phyloP scores from a whole-genome alignment of 2,888 invertebrate genomes.

The Drosophila nr. perissopoda region DNA sequence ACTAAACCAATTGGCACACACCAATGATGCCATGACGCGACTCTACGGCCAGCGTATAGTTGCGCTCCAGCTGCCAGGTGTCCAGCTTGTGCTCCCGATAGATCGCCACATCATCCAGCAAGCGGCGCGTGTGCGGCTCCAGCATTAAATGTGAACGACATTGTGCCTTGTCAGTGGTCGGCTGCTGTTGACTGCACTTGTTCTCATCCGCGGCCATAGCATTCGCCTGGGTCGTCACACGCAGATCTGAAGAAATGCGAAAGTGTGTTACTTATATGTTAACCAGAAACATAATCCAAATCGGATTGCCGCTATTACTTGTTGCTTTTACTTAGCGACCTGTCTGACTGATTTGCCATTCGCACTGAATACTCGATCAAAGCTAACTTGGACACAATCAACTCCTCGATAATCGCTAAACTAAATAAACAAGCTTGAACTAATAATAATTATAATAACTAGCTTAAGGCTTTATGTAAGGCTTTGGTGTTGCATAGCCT shows the following conservation, averaged over 20 bases:
- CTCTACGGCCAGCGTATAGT: conserved; percentile 80
- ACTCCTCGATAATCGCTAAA: not conserved
- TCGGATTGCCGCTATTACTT: not conserved
- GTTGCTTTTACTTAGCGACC: not conserved
- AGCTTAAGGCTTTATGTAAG: not conserved
- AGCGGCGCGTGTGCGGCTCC: conserved; percentile 41
- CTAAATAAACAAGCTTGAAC: not conserved
- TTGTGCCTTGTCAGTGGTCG: conserved; percentile 25
- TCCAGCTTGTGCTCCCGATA: conserved; percentile 67
- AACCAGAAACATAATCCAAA: not conserved
- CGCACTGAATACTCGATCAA: not conserved
- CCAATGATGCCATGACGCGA: conserved; percentile 82
- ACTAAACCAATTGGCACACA: conserved; percentile 28
- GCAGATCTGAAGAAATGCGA: conserved; percentile 67
- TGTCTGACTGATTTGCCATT: not conserved
- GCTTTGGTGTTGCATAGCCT: not conserved
- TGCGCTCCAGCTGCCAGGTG: conserved; percentile 79
- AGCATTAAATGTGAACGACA: conserved; percentile 26
- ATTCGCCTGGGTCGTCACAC: conserved; percentile 80
- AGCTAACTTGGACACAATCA: not conserved
- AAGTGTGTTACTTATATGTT: not conserved
- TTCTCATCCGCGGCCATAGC: conserved; percentile 38
- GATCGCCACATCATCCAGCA: conserved; percentile 45
- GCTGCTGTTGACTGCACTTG: conserved; percentile 31
- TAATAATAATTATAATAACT: not conserved